These are phyloP conservation scores for Lathamus discolor DNA, from an alignment of 2,113 vertebrate genomes.

Conservation along the genomic window DNA sequence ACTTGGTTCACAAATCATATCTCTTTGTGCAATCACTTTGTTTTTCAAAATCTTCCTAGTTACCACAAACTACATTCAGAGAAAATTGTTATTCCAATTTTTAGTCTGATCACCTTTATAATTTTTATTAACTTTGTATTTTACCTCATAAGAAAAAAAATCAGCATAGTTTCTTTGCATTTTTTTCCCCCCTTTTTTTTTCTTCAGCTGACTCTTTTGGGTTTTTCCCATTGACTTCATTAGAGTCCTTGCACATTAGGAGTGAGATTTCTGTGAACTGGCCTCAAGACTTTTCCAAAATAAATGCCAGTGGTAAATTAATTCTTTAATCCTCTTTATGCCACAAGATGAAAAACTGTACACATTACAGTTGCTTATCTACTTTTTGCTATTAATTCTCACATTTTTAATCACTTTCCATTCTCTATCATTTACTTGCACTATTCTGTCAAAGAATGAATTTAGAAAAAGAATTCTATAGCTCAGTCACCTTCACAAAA, in stretches of 20 bases:
- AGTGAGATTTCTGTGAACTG: background rate
- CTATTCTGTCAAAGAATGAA: background rate
- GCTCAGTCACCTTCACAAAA: background rate
- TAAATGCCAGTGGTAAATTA: constrained; percentile 1
- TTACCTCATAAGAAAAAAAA: background rate
- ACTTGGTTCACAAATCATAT: constrained; percentile 2
- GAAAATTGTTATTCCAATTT: background rate
- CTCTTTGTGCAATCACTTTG: background rate
- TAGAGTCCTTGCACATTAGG: background rate
- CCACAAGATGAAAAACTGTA: background rate
- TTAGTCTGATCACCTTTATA: background rate
- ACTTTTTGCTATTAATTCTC: constrained; percentile 16
- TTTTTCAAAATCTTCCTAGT: background rate
- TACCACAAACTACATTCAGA: background rate
- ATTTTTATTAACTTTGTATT: background rate
- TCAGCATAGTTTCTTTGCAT: rapidly evolving
- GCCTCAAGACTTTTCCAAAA: background rate
- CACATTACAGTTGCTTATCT: background rate
- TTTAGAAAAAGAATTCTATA: background rate
- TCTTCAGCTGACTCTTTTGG: background rate
- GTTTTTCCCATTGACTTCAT: background rate
- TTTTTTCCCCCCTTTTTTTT: background rate
- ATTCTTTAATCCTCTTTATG: constrained; percentile 22
- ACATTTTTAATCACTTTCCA: background rate
- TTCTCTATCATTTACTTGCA: background rate